Conservation (phyloP, 2,113 vertebrate species). For the Puma concolor region DNA sequence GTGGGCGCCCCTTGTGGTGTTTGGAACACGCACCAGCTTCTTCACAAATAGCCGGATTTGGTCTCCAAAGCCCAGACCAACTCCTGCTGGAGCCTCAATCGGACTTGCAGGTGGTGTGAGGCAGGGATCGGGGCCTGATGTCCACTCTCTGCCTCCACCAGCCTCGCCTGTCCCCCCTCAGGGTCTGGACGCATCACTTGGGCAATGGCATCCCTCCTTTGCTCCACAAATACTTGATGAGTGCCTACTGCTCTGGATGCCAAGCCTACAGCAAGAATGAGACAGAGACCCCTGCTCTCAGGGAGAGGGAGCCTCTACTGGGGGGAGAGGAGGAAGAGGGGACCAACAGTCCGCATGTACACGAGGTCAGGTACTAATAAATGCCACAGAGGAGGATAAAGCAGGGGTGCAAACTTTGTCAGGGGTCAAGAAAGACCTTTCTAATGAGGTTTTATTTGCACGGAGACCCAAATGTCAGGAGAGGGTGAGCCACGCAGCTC, state of each 20-base stretch:
- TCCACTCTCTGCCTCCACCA: neutral
- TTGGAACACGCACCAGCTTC: neutral
- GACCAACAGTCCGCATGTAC: rapidly evolving
- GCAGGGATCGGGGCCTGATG: neutral
- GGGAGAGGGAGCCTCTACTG: neutral
- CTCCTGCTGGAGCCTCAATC: neutral
- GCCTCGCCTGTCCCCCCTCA: neutral
- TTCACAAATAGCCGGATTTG: neutral
- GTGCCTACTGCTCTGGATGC: neutral
- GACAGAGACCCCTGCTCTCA: neutral
- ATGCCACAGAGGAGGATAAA: neutral
- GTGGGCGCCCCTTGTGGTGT: too few species aligned
- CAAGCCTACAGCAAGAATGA: neutral
- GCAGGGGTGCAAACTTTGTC: neutral
- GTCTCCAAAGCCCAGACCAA: neutral
- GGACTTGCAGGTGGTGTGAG: neutral
- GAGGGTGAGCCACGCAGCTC: neutral
- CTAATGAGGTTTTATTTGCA: neutral
- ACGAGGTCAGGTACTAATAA: neutral
- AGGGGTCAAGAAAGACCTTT: neutral
- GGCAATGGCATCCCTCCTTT: neutral
- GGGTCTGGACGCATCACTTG: neutral
- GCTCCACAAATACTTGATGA: neutral
- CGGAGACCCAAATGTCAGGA: neutral
- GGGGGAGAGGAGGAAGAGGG: neutral